These are phyloP conservation scores for Spea multiplicata DNA, from an alignment of 2,113 vertebrate genomes.

Conservation along the genomic window DNA sequence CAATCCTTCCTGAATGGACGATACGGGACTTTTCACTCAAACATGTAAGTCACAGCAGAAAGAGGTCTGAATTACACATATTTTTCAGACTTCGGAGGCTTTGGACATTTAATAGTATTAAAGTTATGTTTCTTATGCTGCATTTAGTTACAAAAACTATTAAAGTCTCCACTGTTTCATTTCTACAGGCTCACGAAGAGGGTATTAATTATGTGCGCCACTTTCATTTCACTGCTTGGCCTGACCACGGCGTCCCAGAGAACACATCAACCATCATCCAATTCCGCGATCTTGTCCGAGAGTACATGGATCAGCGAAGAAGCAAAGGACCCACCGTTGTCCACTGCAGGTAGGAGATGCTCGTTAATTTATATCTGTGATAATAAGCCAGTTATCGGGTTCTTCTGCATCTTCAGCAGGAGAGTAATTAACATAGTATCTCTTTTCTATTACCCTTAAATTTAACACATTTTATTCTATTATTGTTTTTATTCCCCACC, in stretches of 20 bases:
- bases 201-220: slow-evolving; percentile 65
- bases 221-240: slow-evolving; percentile 72
- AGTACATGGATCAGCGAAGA: slow-evolving; percentile 60
- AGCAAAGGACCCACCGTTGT: slow-evolving; percentile 65
- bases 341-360: slow-evolving; percentile 76
- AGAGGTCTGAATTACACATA: too few species aligned
- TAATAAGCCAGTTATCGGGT: too few species aligned
- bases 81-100: too few species aligned
- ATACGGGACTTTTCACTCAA: slow-evolving; percentile 66
- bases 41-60: slow-evolving; percentile 59
- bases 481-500: too few species aligned
- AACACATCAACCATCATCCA: slow-evolving; percentile 67
- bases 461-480: too few species aligned
- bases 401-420: too few species aligned
- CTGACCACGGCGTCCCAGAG: slow-evolving; percentile 77
- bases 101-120: too few species aligned
- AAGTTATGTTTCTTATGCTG: background rate
- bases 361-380: background rate
- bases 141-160: background rate
- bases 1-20: slow-evolving; percentile 65
- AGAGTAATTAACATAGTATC: too few species aligned
- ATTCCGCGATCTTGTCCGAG: slow-evolving; percentile 68
- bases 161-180: background rate
- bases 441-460: too few species aligned
- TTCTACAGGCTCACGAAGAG: slow-evolving; percentile 54